phyloP scores from a whole-genome alignment of 2,888 invertebrate species.

The Linnaemya vulpina region DNA sequence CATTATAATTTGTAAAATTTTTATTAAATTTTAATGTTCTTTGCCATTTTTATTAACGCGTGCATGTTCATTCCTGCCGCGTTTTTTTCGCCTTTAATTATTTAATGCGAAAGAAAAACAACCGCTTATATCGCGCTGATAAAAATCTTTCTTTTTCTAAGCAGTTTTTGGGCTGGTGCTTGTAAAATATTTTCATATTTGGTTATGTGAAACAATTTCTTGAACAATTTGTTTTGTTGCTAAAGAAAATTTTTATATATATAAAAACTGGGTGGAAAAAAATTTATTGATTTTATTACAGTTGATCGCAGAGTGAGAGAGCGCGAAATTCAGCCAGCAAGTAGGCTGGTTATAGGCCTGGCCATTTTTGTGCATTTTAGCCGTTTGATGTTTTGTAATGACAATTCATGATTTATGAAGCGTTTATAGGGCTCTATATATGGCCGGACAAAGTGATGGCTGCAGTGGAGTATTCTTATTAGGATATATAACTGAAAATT shows the following conservation, averaged over 20 bases:
- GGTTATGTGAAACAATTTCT: slow-evolving; percentile 67
- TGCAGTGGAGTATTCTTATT: slow-evolving; percentile 60
- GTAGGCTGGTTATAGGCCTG: slow-evolving; percentile 33
- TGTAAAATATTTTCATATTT: slow-evolving; percentile 65
- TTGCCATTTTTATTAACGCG: slow-evolving; percentile 61
- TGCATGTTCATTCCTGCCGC: slow-evolving; percentile 43
- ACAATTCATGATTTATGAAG: slow-evolving; percentile 72
- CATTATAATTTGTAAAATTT: slow-evolving; percentile 71
- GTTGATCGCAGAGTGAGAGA: neutral
- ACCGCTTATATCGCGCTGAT: slow-evolving; percentile 36
- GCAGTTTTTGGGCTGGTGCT: slow-evolving; percentile 41
- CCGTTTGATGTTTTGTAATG: slow-evolving; percentile 65
- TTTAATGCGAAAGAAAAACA: slow-evolving; percentile 18
- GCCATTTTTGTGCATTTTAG: slow-evolving; percentile 61
- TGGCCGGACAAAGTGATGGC: slow-evolving; percentile 67
- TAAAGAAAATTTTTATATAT: neutral
- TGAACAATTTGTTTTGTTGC: slow-evolving; percentile 60
- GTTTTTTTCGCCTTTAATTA: slow-evolving; percentile 59
- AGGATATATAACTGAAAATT: slow-evolving; percentile 54
- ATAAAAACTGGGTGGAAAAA: slow-evolving; percentile 5
- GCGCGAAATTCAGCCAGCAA: slow-evolving; percentile 4
- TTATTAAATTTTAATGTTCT: slow-evolving; percentile 71
- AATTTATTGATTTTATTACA: neutral
- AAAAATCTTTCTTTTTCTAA: slow-evolving; percentile 56
- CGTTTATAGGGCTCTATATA: slow-evolving; percentile 72